phyloP scores from a whole-genome alignment of 2,888 invertebrate genomes.

The Hypena proboscidalis region DNA sequence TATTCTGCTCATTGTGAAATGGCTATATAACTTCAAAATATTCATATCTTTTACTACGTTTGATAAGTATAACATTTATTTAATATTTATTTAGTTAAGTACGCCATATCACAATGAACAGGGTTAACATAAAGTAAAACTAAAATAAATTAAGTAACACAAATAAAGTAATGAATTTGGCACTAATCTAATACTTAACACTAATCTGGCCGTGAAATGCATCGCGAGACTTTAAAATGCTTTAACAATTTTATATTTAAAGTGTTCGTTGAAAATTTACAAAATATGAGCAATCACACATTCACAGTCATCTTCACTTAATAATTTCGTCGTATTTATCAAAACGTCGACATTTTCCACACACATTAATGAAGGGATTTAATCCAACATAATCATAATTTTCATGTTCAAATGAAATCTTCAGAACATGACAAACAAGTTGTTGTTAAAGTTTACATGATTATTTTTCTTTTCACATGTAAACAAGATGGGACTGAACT shows the following conservation, averaged over 20 bases:
- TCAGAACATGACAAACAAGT: too few species aligned
- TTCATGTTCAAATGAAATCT: too few species aligned
- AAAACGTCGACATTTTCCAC: too few species aligned
- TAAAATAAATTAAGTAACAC: slow-evolving; percentile 81
- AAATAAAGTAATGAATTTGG: slow-evolving; percentile 69
- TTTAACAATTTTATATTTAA: slow-evolving; percentile 17
- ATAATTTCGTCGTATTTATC: too few species aligned
- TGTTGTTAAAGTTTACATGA: too few species aligned
- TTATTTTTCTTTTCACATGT: too few species aligned
- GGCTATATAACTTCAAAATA: background rate
- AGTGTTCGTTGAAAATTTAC: slow-evolving; percentile 9
- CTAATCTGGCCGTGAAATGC: slow-evolving; percentile 60
- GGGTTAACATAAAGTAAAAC: slow-evolving; percentile 24
- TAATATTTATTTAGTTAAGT: slow-evolving; percentile 3
- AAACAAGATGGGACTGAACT: too few species aligned
- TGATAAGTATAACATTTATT: background rate
- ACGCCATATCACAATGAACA: slow-evolving; percentile 21
- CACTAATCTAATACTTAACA: slow-evolving; percentile 73
- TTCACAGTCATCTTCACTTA: background rate
- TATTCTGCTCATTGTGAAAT: slow-evolving; percentile 32
- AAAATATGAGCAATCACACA: slow-evolving; percentile 6
- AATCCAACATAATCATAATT: too few species aligned
- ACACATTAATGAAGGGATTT: too few species aligned
- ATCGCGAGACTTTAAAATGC: slow-evolving; percentile 45
- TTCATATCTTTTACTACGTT: background rate